Base-by-base conservation (phyloP, 2,888 invertebrate species). In the Thalpophila matura region DNA sequence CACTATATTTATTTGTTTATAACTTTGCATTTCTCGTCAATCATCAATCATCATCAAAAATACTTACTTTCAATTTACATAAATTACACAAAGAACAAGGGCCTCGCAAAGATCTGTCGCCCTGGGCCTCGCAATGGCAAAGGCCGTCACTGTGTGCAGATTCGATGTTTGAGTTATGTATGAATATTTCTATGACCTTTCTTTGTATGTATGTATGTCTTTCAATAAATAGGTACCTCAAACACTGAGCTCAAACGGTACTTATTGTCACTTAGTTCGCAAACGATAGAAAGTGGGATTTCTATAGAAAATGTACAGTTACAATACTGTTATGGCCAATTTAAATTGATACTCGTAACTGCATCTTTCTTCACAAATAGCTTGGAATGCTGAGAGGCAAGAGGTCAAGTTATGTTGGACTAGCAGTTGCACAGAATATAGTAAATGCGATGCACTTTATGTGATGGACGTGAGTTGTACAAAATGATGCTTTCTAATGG, bases 241-340 rank as follows among this genome's bases (percentile, higher is more conserved):
- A 58, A 35, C 26, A 47, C 22, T 42, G 7, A 2, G 3, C 16
- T 29, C 18, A 14, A 69, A 55, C 51, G 51, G 50, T 43, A 60
- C 24, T 18, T 40, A 50, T 37, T 61, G 56, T 57, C 37, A 50
- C 33, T 20, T 42, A 53, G 35, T 38, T 38, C 38, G 6, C 9
- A 33, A 49, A 56, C 56, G 20, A 61, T 71, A 73, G 81, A 81
- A 81, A 81, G 81, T 53, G 51, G 26, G 42, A 50, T 81, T 80
- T 82, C 82, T 80, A 78, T 78, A 78, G 72, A 76, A 80, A 79
- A 67, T 63, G 33, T 40, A 42, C 58, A 16, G 66, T 33, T 35
- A 57, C 7, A 38, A 50, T 16, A 46, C 55, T 57, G 57, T 45
- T 43, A 61, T 10, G 3, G 31, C 77, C 62, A 78, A 1, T 18